Evolutionary conservation across 2,797 vertebrate species (phyloP), one percentile per base, ranked within the genome.

Genomic region (Limosa lapponica): DNA sequence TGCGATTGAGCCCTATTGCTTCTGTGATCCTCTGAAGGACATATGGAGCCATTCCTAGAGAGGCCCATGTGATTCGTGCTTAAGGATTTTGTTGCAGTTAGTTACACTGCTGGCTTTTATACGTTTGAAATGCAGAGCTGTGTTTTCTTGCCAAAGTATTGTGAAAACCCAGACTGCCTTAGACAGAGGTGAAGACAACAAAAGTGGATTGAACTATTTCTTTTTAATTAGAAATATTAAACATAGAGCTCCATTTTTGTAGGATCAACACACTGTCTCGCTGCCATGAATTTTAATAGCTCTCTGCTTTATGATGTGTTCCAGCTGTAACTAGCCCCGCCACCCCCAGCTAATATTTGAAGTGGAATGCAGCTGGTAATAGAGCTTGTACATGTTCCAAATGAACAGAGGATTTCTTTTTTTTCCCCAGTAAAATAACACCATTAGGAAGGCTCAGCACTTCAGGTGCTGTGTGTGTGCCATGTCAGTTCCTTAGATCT

Each of bases 381-480:
- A 84, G 95, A 96, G 95, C 94, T 94, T 97, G 89, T 95, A 59
- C 87, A 32, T 87, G 90, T 92, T 96, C 96, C 96, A 90, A 89
- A 95, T 78, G 78, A 94, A 97, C 97, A 96, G 43, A 73, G 67
- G 82, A 23, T 48, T 82, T 75, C 85, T 36, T 55, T 85, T 73
- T 28, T 28, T 15, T 11, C 2, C 48, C 61, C 62, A 86, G 88
- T 96, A 90, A 97, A 98, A 89, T 87, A 97, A 80, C 87, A 90
- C 61, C 57, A 46, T 67, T 87, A 87, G 90, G 71, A 96, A 90
- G 81, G 72, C 73, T 96, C 69, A 5, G 91, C 91, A 77, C 93
- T 96, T 95, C 96, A 97, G 97, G 98, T 98, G 97, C 88, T 96
- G 84, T 58, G 88, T 97, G 94, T 97, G 91, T 86, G 91, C 95